Base-by-base conservation (phyloP, 2,888 invertebrate genomes). In the Villa cingulata region DNA sequence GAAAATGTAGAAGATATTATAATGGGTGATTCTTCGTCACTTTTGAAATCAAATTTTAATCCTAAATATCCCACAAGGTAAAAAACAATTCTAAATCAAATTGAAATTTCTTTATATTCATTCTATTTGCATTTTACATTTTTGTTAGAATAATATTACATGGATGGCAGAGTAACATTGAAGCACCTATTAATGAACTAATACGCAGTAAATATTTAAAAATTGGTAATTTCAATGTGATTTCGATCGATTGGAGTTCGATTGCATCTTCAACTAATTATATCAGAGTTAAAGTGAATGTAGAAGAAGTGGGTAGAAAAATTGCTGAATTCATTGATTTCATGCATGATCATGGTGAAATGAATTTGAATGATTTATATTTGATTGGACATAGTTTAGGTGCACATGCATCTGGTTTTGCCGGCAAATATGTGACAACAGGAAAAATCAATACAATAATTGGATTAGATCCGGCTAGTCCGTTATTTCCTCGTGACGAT, bases 381-480 rank as follows among this genome's bases (percentile, higher is more conserved):
- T 47, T 69, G 1, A 66, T 69, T 36, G 68, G 68, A 0, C 78
- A 78, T 54, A 77, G 77, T 56, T 63, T 78, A 48, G 78, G 78
- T 20, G 76, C 78, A 0, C 78, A 78, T 40, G 72, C 76, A 6
- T 74, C 75, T 72, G 78, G 77, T 5, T 74, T 73, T 56, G 72
- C 77, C 3, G 77, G 76, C 0, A 64, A 64, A 48, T 55, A 56
- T 48, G 53, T 66, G 34, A 56, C 57, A 40, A 55, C 54, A 1
- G 66, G 66, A 14, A 58, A 60, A 2, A 52, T 66, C 36, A 55
- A 59, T 15, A 56, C 63, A 2, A 65, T 66, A 34, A 60, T 62
- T 45, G 81, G 80, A 3, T 52, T 78, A 53, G 85, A 86, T 67
- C 84, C 86, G 1, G 85, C 86, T 1, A 44, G 61, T 37, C 15